Conservation (phyloP, 2,888 invertebrate species). For the Eucera pruinosa region DNA sequence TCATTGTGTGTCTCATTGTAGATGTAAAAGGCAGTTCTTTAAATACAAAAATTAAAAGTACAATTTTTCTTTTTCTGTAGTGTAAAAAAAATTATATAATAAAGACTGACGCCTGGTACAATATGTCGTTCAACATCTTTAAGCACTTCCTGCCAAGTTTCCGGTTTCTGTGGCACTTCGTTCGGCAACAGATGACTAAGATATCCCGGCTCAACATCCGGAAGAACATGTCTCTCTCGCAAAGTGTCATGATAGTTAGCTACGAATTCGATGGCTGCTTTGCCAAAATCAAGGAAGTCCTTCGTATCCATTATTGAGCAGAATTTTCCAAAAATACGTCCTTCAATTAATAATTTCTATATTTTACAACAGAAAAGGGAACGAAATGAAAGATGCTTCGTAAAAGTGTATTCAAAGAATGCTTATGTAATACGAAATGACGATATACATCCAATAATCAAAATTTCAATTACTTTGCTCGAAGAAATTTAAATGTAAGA, state of each 20-base stretch:
- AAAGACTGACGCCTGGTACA: conserved; percentile 91
- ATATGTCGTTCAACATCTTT: conserved; percentile 94
- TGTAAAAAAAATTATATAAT: neutral
- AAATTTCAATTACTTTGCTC: too few relatives aligned
- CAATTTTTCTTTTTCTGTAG: too few relatives aligned
- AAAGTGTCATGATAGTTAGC: conserved; percentile 96
- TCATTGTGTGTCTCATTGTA: too few relatives aligned
- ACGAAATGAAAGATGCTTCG: too few relatives aligned
- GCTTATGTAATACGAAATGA: too few relatives aligned
- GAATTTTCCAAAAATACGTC: neutral
- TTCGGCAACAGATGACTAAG: conserved; percentile 91
- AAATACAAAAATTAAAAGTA: neutral
- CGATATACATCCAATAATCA: too few relatives aligned
- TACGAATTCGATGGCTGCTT: conserved; percentile 94
- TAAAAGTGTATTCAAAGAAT: too few relatives aligned
- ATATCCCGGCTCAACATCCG: conserved; percentile 96
- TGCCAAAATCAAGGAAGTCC: conserved; percentile 93
- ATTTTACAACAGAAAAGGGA: neutral
- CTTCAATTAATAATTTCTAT: neutral
- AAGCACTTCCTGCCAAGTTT: conserved; percentile 93
- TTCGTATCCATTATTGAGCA: conserved; percentile 88
- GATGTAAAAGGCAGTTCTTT: neutral
- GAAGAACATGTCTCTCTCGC: conserved; percentile 90
- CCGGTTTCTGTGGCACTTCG: conserved; percentile 92
- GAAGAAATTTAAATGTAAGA: too few relatives aligned